Conservation (phyloP, 2,888 invertebrate genomes). For the Cremastinae sp. region DNA sequence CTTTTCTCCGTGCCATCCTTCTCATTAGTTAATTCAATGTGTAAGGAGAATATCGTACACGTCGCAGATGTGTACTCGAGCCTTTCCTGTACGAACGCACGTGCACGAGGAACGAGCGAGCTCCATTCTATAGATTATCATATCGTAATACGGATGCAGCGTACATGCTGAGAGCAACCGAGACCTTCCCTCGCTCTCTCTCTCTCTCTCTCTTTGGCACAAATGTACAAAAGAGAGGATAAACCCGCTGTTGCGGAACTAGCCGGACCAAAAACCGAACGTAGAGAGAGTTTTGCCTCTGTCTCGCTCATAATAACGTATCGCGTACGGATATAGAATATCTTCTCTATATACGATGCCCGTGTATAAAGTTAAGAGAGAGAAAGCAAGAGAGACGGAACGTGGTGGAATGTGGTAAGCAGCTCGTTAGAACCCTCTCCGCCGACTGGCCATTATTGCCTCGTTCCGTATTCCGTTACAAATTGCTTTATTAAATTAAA, state of each 20-base stretch:
- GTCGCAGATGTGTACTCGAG: conserved; percentile 58
- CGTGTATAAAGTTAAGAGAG: conserved; percentile 46
- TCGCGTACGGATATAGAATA: conserved; percentile 43
- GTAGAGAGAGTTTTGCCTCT: conserved; percentile 31
- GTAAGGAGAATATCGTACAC: conserved; percentile 54
- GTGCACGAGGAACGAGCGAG: conserved; percentile 6
- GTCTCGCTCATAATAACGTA: conserved; percentile 53
- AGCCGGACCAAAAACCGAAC: conserved; percentile 48
- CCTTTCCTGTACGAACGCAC: conserved; percentile 38
- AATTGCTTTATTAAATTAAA: conserved; percentile 81
- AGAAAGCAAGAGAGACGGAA: conserved; percentile 51
- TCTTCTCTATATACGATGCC: conserved; percentile 43
- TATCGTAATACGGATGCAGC: conserved; percentile 44
- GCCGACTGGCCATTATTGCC: conserved; percentile 80
- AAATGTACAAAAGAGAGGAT: conserved; percentile 1
- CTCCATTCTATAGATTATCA: conserved; percentile 37
- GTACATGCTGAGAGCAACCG: neutral
- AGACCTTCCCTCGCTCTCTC: neutral
- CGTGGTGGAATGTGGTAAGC: conserved; percentile 78
- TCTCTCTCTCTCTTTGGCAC: conserved; percentile 8
- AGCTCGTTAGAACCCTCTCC: conserved; percentile 80
- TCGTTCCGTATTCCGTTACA: conserved; percentile 81
- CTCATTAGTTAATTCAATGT: conserved; percentile 57
- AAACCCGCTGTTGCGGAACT: conserved; percentile 40
- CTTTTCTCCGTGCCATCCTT: conserved; percentile 35